Base-by-base conservation (phyloP, 2,113 vertebrate species). In the Laticauda colubrina region DNA sequence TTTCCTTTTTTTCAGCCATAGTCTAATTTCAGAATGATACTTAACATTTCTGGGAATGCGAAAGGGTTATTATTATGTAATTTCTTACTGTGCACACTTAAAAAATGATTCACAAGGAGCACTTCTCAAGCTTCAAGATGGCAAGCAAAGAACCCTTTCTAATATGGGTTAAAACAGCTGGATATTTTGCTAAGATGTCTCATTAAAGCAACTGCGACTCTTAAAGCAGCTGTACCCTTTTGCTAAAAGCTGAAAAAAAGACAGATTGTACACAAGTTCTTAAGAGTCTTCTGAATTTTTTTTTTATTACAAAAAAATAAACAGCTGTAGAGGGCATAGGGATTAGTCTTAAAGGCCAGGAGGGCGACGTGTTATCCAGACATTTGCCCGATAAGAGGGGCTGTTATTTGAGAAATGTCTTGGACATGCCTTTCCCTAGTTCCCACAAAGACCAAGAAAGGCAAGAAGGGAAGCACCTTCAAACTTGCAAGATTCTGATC, bases 11-110 rank as follows among this genome's bases (percentile, higher is more conserved):
- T 61, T 29, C n/a, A 90, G 61, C 7, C 9, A 48, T 29, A 14
- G 26, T 88, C 3, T 34, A 85, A 69, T 85, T 89, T 39, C 88
- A 94, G 93, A 92, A 89, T 23, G 55, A 55, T 9, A 8, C 6
- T 91, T 93, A 92, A 88, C 87, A 91, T 6, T 87, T 94, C 5
- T 0, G 2, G n/a, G 90, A 87, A 86, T 75, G 14, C 9, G 26
- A 51, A 1, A n/a, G 59, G 87, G 29, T 18, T 75, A 34, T 69
- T 34, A 34, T 75, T 75, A 75, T 75, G 64, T 34, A 75, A 75
- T 75, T 75, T 34, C n/a, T 34, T 75, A 34, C 64, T 75, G 64
- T 34, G 64, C n/a, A 18, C 64, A 34, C 64, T 75, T 34, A 18
- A n/a, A 75, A 75, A 75, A 75, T 18, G n/a, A 34, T 75, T 34